These are phyloP conservation scores for Polia nebulosa DNA, from an alignment of 2,888 invertebrate genomes.

Conservation along the genomic window DNA sequence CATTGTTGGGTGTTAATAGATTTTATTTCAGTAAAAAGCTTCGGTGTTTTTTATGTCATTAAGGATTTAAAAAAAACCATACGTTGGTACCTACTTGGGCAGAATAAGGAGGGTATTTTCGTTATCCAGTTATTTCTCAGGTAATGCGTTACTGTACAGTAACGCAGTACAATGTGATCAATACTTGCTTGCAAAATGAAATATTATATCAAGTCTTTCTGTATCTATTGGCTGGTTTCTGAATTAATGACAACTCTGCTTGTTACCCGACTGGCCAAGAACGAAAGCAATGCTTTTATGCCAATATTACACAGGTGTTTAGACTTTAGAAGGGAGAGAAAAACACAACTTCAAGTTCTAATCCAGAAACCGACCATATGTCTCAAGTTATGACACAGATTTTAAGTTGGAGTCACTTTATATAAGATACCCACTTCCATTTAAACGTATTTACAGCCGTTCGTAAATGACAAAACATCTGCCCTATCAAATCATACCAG, in stretches of 20 bases:
- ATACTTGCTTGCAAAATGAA: not conserved
- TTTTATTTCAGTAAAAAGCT: conserved; percentile 35
- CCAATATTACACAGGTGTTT: too few relatives aligned
- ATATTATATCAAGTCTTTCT: not conserved
- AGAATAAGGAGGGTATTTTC: too few relatives aligned
- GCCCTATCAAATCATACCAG: conserved; percentile 47
- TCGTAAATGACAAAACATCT: conserved; percentile 43
- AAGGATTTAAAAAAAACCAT: not conserved
- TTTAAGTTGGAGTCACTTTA: not conserved
- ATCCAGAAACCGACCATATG: too few relatives aligned
- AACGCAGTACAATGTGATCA: not conserved
- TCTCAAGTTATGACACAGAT: too few relatives aligned
- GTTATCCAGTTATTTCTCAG: not conserved
- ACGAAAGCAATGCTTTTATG: too few relatives aligned
- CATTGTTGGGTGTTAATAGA: conserved; percentile 38
- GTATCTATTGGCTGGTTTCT: too few relatives aligned
- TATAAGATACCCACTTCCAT: not conserved
- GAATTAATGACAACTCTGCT: too few relatives aligned
- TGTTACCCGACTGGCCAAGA: too few relatives aligned
- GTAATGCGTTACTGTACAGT: not conserved
- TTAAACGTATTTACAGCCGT: conserved; percentile 13
- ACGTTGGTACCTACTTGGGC: too few relatives aligned
- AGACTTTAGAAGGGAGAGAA: too few relatives aligned
- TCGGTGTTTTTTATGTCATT: conserved; percentile 7
- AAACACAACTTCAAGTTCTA: too few relatives aligned